phyloP scores from a whole-genome alignment of 2,113 vertebrate genomes.

The Pica pica region DNA sequence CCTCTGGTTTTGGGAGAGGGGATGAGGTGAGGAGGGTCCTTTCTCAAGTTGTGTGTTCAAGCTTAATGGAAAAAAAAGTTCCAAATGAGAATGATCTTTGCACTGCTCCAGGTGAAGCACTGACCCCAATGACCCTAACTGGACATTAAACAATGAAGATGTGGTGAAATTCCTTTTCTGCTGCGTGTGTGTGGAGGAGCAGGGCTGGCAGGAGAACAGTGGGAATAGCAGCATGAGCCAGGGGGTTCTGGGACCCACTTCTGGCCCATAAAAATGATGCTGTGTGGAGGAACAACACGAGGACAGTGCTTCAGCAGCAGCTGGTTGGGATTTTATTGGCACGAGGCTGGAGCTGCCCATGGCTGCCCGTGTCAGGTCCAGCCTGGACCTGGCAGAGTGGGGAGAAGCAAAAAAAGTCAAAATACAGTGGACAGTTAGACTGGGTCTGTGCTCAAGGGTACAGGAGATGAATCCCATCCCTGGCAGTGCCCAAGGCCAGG shows the following conservation, averaged over 20 bases:
- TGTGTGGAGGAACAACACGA: background rate
- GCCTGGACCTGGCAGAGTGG: background rate
- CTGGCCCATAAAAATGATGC: background rate
- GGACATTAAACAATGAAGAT: accelerated
- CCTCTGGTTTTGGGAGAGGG: background rate
- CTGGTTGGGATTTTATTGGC: background rate
- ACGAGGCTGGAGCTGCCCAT: background rate
- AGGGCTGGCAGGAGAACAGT: background rate
- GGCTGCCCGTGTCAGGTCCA: background rate
- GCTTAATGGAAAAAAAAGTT: no score
- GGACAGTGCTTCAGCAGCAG: background rate
- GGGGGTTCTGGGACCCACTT: background rate
- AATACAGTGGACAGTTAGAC: background rate
- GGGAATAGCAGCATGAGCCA: background rate
- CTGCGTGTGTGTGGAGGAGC: background rate
- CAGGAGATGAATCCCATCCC: background rate
- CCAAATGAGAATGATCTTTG: background rate
- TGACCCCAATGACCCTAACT: accelerated
- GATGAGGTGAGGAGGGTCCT: background rate
- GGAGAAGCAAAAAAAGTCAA: background rate
- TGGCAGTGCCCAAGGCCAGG: background rate
- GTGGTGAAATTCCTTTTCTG: background rate
- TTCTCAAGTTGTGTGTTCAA: background rate
- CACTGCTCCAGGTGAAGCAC: background rate
- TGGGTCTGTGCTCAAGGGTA: background rate